phyloP scores from a whole-genome alignment of 2,888 invertebrate genomes.

The Biston stratarius region DNA sequence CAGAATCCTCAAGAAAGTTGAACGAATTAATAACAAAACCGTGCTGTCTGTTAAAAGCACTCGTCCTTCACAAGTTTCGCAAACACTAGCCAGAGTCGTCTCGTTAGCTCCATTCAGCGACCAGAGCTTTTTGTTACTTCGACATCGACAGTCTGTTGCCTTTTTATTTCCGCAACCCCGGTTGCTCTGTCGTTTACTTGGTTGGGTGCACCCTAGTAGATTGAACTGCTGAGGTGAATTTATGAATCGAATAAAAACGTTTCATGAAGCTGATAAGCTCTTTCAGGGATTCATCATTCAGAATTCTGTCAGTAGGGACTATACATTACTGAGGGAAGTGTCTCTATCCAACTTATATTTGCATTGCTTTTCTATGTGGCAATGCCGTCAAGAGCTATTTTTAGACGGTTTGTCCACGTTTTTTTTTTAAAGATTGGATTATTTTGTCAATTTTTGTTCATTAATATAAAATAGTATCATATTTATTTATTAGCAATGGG shows the following conservation, averaged over 20 bases:
- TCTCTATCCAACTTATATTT: not conserved
- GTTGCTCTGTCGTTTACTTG: constrained; percentile 30
- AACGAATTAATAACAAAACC: constrained; percentile 44
- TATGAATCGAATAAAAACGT: constrained; percentile 9
- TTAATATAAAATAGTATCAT: too few relatives aligned
- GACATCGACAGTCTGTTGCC: constrained; percentile 25
- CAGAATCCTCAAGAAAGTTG: constrained; percentile 26
- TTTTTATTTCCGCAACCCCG: constrained; percentile 38
- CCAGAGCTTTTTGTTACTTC: constrained; percentile 41
- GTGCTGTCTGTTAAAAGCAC: constrained; percentile 38
- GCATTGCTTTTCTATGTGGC: too few relatives aligned
- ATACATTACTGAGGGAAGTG: not conserved
- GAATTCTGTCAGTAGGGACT: not conserved
- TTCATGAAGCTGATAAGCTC: constrained; percentile 1
- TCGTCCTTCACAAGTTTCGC: constrained; percentile 38
- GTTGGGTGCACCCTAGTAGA: constrained; percentile 5
- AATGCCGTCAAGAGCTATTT: too few relatives aligned
- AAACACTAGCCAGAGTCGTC: constrained; percentile 47
- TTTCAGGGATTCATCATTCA: not conserved
- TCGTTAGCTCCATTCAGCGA: constrained; percentile 49
- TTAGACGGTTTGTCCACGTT: too few relatives aligned
- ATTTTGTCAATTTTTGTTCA: too few relatives aligned
- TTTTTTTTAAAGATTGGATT: too few relatives aligned
- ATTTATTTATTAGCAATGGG: too few relatives aligned
- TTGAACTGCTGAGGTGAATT: constrained; percentile 9